These are phyloP conservation scores for Oligia strigilis DNA, from an alignment of 2,888 invertebrate genomes.

Conservation along the genomic window DNA sequence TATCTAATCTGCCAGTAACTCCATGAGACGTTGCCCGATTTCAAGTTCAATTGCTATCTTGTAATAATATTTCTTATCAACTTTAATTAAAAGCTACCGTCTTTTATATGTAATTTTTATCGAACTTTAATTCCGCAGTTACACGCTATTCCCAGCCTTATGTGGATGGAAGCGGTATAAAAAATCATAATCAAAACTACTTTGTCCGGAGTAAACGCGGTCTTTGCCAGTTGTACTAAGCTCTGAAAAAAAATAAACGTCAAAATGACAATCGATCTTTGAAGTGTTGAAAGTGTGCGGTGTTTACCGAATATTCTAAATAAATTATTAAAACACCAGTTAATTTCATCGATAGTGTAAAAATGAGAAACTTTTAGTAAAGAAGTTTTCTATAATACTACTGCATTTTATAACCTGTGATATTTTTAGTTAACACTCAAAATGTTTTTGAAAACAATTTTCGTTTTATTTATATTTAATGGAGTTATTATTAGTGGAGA, in stretches of 20 bases:
- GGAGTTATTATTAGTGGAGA: conserved; percentile 66
- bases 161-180: conserved; percentile 45
- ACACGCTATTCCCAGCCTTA: conserved; percentile 42
- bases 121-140: conserved; percentile 70
- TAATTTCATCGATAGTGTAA: conserved; percentile 21
- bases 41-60: conserved; percentile 65
- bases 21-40: conserved; percentile 59
- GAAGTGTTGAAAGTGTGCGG: conserved; percentile 33
- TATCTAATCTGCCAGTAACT: conserved; percentile 55
- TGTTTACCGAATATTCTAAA: conserved; percentile 10
- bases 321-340: background rate
- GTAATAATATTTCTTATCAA: conserved; percentile 62
- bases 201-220: conserved; percentile 44
- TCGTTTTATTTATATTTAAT: conserved; percentile 69
- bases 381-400: conserved; percentile 17
- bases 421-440: conserved; percentile 68
- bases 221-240: conserved; percentile 28
- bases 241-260: conserved; percentile 52
- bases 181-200: conserved; percentile 32
- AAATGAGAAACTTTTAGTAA: conserved; percentile 31
- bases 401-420: conserved; percentile 75
- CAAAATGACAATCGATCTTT: conserved; percentile 68
- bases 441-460: conserved; percentile 75
- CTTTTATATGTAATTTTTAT: conserved; percentile 52
- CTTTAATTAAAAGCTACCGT: conserved; percentile 57